phyloP scores from a whole-genome alignment of 2,113 vertebrate genomes.

The Dendrocopos noguchii region DNA sequence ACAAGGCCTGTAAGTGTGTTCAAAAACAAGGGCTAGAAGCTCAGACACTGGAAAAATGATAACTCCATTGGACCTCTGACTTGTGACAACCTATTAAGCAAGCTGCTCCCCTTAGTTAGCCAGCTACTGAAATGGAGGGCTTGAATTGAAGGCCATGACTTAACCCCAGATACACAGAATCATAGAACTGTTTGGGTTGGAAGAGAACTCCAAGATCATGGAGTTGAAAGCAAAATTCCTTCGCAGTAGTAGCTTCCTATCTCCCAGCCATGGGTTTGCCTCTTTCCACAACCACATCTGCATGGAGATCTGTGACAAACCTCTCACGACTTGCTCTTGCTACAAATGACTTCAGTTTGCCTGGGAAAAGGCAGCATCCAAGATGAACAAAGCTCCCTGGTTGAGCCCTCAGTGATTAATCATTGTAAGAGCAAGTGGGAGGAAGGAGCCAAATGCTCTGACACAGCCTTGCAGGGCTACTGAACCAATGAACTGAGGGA shows the following conservation, averaged over 20 bases:
- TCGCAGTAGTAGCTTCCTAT: neutral
- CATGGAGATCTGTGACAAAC: neutral
- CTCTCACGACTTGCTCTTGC: neutral
- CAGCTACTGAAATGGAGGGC: neutral
- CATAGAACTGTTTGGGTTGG: too few relatives aligned
- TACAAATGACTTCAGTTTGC: neutral
- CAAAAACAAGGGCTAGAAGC: conserved; percentile 6
- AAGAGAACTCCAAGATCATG: too few relatives aligned
- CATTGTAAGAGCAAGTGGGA: neutral
- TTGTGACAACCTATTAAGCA: conserved; percentile 13
- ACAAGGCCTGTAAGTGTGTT: neutral
- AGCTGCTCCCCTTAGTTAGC: neutral
- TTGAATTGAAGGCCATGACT: neutral
- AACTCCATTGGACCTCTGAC: neutral
- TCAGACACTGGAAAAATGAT: conserved; percentile 15
- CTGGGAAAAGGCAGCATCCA: neutral
- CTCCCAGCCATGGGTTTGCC: neutral
- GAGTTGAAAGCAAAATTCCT: neutral
- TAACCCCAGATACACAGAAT: neutral
- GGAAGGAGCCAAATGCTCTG: neutral
- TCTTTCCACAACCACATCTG: neutral
- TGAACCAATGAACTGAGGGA: neutral
- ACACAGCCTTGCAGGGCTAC: neutral
- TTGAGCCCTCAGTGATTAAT: neutral
- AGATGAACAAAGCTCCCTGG: neutral